Evolutionary conservation across 2,888 invertebrate genomes (phyloP), one percentile per base, ranked within the genome.

Genomic region (Agrilus cyanescens): DNA sequence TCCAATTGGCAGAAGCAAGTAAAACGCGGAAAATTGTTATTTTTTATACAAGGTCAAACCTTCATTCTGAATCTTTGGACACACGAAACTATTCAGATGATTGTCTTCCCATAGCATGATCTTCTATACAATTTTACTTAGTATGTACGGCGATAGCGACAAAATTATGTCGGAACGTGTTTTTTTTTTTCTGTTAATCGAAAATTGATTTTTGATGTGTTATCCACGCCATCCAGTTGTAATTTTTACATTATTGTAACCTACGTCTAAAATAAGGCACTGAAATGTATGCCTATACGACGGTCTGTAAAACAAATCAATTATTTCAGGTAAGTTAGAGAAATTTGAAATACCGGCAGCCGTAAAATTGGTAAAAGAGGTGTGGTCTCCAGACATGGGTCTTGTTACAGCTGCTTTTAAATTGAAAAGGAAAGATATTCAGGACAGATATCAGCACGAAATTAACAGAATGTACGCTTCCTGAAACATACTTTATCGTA

Each of bases 341-440:
- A 85, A 82, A 62, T 91, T 85, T 66, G 96, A 96, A 69, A 82
- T 96, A 46, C 97, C 97, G 2, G 81, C 84, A 31, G 88, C 85
- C 3, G 78, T 95, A 42, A 86, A 85, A 63, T 72, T 97, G 44
- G 87, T 88, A 63, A 76, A 82, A 40, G 96, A 96, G 59, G 84
- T 87, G 46, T 98, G 97, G 97, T 90, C 94, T 1, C 96, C 97
- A 0, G 96, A 96, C 63, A 88, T 86, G 78, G 96, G 95, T 43
- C 78, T 97, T 37, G 93, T 97, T 8, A 98, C 97, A 29, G 97
- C 96, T 52, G 96, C 97, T 41, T 91, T 96, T 72, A 98, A 98
- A 72, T 75, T 97, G 63, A 96, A 95, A 69, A 76, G 97, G 59
- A 94, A 91, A 76, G 89, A 89, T 66, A 94, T 97, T 57, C 90